These are phyloP conservation scores for Tor tambroides DNA, from an alignment of 2,113 vertebrate species.

Conservation along the genomic window DNA sequence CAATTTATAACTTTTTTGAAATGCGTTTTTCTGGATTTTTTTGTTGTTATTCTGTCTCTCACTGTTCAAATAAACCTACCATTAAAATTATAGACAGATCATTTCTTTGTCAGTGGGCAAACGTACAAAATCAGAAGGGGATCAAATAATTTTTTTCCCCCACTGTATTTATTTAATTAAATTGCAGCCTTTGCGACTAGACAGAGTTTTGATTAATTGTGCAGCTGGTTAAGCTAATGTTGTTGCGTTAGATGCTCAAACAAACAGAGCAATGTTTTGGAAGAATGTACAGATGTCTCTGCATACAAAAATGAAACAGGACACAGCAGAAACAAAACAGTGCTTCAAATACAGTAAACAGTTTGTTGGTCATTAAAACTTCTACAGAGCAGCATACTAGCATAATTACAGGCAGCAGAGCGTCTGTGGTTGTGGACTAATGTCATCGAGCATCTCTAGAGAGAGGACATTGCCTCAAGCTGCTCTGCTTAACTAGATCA, in stretches of 20 bases:
- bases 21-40: too few relatives aligned
- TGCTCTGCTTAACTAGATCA: conserved; percentile 48
- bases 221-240: not conserved
- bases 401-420: conserved; percentile 67
- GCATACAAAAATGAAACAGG: not conserved
- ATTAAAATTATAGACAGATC: too few relatives aligned
- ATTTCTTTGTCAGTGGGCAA: too few relatives aligned
- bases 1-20: too few relatives aligned
- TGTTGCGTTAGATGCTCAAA: not conserved
- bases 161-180: too few relatives aligned
- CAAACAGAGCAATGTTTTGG: not conserved
- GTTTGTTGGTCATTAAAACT: conserved; percentile 47
- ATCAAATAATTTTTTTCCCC: too few relatives aligned
- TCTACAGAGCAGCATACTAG: conserved; percentile 56
- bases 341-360: not conserved
- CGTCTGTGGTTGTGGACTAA: conserved; percentile 57
- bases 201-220: not conserved
- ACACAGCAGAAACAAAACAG: not conserved
- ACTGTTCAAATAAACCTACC: too few relatives aligned
- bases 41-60: too few relatives aligned
- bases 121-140: too few relatives aligned
- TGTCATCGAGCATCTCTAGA: conserved; percentile 51
- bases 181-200: not conserved
- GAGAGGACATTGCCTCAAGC: conserved; percentile 47
- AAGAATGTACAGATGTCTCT: not conserved